Evolutionary conservation across 2,888 invertebrate genomes (phyloP), one percentile per base, ranked within the genome.

Genomic region (Neoascia interrupta): DNA sequence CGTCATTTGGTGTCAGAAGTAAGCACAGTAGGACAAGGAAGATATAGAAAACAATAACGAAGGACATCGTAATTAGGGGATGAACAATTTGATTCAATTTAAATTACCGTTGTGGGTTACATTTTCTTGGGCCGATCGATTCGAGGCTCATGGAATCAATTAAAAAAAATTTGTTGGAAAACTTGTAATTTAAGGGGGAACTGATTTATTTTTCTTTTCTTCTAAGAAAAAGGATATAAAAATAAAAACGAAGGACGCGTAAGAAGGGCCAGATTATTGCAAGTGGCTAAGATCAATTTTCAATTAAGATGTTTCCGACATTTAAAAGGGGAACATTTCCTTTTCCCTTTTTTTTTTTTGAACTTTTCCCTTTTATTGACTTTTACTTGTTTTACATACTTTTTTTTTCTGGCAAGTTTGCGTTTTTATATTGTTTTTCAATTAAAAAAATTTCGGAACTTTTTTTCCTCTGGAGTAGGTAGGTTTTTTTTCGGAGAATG

Each of bases 1-100:
- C 11, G 26, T n/a, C 8, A 15, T 45, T n/a, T n/a, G n/a, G n/a
- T n/a, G n/a, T n/a, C n/a, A n/a, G n/a, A n/a, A n/a, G n/a, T n/a
- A n/a, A n/a, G n/a, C n/a, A n/a, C n/a, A n/a, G n/a, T n/a, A n/a
- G n/a, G n/a, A n/a, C n/a, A n/a, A n/a, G n/a, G n/a, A n/a, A n/a
- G n/a, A n/a, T n/a, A n/a, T 64, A 34, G 53, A 45, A 41, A 54
- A 64, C 43, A 70, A 41, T 61, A 64, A 54, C 28, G 66, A 68
- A 51, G 39, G 43, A 69, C 80, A 39, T 53, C 39, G 53, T 80
- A 61, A 74, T 80, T 66, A 66, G 70, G 54, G 56, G 36, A 51
- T 51, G 43, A 60, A 61, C 58, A 72, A 58, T 70, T 70, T 70
- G 66, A 70, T 70, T 70, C 72, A 54, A 80, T 69, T 74, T 64